phyloP scores from a whole-genome alignment of 2,113 vertebrate species.

The Aspidoscelis tigris region DNA sequence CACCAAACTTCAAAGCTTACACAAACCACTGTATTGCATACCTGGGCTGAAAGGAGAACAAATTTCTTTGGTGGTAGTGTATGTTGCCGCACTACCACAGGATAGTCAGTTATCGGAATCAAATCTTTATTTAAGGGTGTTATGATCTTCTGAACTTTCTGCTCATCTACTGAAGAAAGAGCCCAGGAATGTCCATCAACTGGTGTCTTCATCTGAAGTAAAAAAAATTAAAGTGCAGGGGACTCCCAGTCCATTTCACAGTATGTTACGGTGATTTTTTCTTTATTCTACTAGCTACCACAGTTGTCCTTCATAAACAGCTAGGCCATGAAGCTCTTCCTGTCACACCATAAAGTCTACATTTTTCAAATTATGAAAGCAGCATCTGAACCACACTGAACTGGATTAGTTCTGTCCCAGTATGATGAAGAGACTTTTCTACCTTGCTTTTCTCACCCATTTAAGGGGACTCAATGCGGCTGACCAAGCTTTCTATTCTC shows the following conservation, averaged over 20 bases:
- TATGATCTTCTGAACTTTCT: constrained; percentile 81
- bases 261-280: background rate
- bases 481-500: no score
- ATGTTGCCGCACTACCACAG: constrained; percentile 94
- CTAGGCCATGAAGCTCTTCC: background rate
- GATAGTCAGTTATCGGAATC: constrained; percentile 91
- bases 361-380: background rate
- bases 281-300: background rate
- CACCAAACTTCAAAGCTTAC: background rate
- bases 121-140: constrained; percentile 91
- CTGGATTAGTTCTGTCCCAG: background rate
- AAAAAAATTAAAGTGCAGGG: background rate
- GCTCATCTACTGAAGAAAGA: constrained; percentile 87
- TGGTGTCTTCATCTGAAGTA: constrained; percentile 86
- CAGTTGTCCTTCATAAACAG: background rate
- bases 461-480: no score
- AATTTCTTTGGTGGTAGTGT: constrained; percentile 91
- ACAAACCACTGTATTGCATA: constrained; percentile 50
- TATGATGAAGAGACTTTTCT: background rate
- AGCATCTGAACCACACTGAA: background rate
- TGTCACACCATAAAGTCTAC: background rate
- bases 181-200: constrained; percentile 97
- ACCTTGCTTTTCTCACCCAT: no score
- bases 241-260: background rate
- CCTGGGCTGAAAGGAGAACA: constrained; percentile 95